These are phyloP conservation scores for Tryphoninae sp. DNA, from an alignment of 2,888 invertebrate species.

Conservation along the genomic window DNA sequence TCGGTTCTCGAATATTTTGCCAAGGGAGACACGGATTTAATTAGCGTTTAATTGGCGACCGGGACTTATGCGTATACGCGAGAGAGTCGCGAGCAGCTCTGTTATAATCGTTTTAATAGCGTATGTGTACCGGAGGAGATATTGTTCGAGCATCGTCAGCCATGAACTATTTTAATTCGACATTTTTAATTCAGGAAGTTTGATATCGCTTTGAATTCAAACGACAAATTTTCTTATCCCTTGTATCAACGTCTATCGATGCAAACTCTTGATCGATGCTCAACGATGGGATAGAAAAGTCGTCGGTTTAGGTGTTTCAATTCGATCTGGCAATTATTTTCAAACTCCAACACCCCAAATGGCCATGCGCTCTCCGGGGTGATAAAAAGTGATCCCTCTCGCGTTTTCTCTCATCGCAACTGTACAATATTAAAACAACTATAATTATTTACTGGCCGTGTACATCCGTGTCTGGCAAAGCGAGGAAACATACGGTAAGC, in stretches of 20 bases:
- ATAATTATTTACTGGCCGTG: conserved; percentile 73
- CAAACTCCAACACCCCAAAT: conserved; percentile 61
- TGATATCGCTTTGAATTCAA: conserved; percentile 10
- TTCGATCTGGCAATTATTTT: conserved; percentile 75
- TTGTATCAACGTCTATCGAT: background rate
- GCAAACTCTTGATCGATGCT: conserved; percentile 58
- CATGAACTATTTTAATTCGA: conserved; percentile 72
- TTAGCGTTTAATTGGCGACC: conserved; percentile 69
- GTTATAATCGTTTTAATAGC: conserved; percentile 41
- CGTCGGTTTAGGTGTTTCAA: conserved; percentile 71
- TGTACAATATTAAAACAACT: conserved; percentile 59
- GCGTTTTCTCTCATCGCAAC: conserved; percentile 4
- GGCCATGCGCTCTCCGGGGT: conserved; percentile 55
- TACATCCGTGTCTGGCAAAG: conserved; percentile 63
- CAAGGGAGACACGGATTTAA: conserved; percentile 72
- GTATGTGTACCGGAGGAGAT: conserved; percentile 48
- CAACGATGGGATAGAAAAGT: conserved; percentile 50
- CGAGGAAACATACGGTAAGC: conserved; percentile 77
- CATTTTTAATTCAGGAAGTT: conserved; percentile 60
- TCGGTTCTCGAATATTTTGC: conserved; percentile 12
- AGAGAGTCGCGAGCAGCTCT: conserved; percentile 33
- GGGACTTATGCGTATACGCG: conserved; percentile 61
- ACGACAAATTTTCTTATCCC: too few species aligned
- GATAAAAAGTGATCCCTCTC: background rate
- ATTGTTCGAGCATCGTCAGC: conserved; percentile 54